These are phyloP conservation scores for Penaeus japonicus DNA, from an alignment of 1,140 invertebrate species.

Conservation along the genomic window DNA sequence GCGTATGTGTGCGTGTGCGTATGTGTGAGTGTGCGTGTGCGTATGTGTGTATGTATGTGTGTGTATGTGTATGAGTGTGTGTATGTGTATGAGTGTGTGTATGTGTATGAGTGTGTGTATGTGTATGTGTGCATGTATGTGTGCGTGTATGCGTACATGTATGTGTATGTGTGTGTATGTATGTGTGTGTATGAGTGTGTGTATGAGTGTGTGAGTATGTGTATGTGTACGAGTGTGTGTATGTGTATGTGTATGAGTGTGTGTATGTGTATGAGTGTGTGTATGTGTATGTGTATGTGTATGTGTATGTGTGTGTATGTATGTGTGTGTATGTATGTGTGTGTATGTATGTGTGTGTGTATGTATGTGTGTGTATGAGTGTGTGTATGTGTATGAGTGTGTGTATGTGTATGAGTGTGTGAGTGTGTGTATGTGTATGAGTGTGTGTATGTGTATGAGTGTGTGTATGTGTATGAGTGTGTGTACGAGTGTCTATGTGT, in stretches of 20 bases:
- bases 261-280: constrained; percentile 52
- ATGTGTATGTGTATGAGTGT: constrained; percentile 29
- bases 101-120: not conserved
- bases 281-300: constrained; percentile 57
- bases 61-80: no score
- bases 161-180: not conserved
- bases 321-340: constrained; percentile 51
- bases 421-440: not conserved
- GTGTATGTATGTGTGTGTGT: not conserved
- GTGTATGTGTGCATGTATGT: not conserved
- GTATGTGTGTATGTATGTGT: no score
- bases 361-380: no score
- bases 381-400: no score
- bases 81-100: not conserved
- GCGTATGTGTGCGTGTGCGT: no score
- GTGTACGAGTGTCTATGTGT: not conserved
- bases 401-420: no score
- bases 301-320: constrained; percentile 49
- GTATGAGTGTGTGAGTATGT: not conserved
- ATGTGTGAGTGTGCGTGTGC: no score
- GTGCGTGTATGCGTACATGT: not conserved
- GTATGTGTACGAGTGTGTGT: not conserved
- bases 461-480: not conserved
- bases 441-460: not conserved
- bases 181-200: not conserved